Conservation (phyloP, 2,797 vertebrate genomes). For the Chelmon rostratus region DNA sequence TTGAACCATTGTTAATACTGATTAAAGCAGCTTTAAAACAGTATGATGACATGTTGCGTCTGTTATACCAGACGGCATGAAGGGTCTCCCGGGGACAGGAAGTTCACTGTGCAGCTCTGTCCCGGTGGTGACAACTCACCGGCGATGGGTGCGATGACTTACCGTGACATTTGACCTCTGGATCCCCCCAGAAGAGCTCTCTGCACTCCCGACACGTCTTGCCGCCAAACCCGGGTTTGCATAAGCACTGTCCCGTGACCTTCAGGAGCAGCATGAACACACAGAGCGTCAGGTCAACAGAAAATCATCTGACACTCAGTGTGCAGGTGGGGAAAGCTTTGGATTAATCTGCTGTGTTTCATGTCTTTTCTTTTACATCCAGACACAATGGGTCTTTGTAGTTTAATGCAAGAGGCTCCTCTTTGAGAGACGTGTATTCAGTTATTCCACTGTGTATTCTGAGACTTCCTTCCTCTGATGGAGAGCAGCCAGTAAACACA, state of each 20-base stretch:
- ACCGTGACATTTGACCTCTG: constrained; percentile 92
- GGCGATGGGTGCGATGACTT: constrained; percentile 28
- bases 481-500: constrained; percentile 77
- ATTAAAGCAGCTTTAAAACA: too few relatives aligned
- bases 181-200: constrained; percentile 96
- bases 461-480: constrained; percentile 80
- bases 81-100: too few relatives aligned
- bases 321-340: background rate
- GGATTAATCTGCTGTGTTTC: background rate
- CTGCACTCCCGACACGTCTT: constrained; percentile 94
- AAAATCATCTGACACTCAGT: background rate
- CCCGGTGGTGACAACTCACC: too few relatives aligned
- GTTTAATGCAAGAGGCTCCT: constrained; percentile 6
- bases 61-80: too few relatives aligned
- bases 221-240: constrained; percentile 94
- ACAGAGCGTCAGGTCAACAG: background rate
- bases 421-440: constrained; percentile 39
- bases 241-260: constrained; percentile 95
- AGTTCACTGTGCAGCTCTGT: too few relatives aligned
- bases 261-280: constrained; percentile 54
- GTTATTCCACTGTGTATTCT: constrained; percentile 62
- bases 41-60: too few relatives aligned
- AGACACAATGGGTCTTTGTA: constrained; percentile 59
- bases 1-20: too few relatives aligned
- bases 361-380: constrained; percentile 22